Percentiles rank a stretch among this genome's conserved stretches.
These are phyloP conservation scores for Diadema setosum DNA, from an alignment of 35 echinoderm and acorn worm species.

Conservation along the genomic window DNA sequence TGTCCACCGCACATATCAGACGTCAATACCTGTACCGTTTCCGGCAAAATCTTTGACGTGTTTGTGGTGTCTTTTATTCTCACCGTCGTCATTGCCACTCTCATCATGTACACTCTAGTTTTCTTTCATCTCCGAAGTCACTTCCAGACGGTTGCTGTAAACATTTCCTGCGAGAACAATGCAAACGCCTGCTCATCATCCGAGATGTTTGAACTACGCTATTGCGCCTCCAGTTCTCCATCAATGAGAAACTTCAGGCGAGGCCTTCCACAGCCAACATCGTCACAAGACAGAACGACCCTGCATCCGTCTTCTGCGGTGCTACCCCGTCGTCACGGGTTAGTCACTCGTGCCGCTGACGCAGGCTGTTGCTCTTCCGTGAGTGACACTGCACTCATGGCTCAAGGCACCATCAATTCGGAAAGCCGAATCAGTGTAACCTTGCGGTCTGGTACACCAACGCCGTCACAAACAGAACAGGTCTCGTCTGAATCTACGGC, in stretches of 20 bases:
- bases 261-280: neutral
- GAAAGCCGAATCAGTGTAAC: no score
- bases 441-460: no score
- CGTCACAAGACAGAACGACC: neutral
- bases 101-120: neutral
- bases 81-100: neutral
- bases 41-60: neutral
- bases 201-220: neutral
- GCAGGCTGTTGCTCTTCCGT: no score
- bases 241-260: neutral
- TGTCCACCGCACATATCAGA: neutral
- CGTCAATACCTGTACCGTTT: neutral
- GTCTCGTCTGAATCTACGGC: no score
- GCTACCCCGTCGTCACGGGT: neutral
- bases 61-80: neutral
- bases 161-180: neutral
- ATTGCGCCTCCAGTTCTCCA: neutral
- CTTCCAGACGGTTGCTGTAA: neutral
- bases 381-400: no score
- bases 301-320: neutral
- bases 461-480: no score
- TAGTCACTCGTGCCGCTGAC: no score
- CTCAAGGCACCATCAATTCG: no score
- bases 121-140: neutral
- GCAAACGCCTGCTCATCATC: neutral